Evolutionary conservation across 2,797 vertebrate genomes (phyloP).

Genomic region (Pangasius mekongensis): DNA sequence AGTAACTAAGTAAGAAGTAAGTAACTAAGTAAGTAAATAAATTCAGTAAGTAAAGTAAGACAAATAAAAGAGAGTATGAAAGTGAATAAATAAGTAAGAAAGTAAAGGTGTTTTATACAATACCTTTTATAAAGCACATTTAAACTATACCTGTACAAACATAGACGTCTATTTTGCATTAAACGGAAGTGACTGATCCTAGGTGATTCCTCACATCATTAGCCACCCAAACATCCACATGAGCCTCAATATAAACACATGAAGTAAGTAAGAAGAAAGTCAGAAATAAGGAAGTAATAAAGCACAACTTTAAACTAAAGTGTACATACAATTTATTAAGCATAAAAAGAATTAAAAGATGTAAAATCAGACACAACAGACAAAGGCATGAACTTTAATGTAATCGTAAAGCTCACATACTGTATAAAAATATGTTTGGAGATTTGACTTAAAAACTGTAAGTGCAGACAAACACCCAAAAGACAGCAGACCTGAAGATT

Average conservation of each 20-base stretch:
- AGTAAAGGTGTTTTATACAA: not conserved
- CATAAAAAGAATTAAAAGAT: not conserved
- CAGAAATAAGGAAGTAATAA: not conserved
- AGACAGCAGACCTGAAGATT: not conserved
- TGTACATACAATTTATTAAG: not conserved
- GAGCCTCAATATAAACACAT: not conserved
- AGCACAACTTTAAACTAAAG: not conserved
- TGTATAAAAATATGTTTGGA: not conserved
- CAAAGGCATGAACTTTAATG: not conserved
- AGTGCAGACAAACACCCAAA: not conserved
- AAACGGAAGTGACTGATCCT: not conserved
- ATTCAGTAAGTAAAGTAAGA: not conserved
- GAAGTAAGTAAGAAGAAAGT: not conserved
- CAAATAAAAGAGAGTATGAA: not conserved
- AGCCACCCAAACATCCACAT: not conserved
- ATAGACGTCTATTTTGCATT: not conserved
- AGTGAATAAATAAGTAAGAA: not conserved
- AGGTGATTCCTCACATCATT: not conserved
- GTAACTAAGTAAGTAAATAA: not conserved
- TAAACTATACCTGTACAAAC: not conserved
- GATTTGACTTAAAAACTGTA: not conserved
- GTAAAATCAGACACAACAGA: not conserved
- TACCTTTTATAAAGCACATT: not conserved
- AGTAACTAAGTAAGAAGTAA: not conserved
- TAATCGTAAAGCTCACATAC: not conserved